phyloP scores from a whole-genome alignment of 2,113 vertebrate species.

The Cephalopholis sonnerati region DNA sequence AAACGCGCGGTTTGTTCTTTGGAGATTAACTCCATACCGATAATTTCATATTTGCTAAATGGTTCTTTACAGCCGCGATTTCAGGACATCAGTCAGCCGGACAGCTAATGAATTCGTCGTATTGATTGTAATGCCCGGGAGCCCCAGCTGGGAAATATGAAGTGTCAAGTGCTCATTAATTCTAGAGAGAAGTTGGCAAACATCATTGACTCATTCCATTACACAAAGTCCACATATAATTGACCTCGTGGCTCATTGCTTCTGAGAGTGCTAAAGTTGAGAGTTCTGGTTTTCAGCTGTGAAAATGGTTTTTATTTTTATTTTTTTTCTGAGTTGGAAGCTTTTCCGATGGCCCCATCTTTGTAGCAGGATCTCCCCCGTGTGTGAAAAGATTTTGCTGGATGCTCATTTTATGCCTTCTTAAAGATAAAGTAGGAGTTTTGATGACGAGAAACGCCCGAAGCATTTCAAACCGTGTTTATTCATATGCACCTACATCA shows the following conservation, averaged over 20 bases:
- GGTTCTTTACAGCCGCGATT: constrained; percentile 59
- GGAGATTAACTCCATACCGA: constrained; percentile 64
- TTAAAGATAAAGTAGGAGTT: constrained; percentile 64
- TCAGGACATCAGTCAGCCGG: constrained; percentile 70
- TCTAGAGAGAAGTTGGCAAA: constrained; percentile 72
- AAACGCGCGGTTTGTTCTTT: constrained; percentile 66
- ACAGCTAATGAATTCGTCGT: constrained; percentile 78
- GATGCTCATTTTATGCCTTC: constrained; percentile 59
- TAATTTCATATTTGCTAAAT: constrained; percentile 78
- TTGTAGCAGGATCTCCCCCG: constrained; percentile 31
- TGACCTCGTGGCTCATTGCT: constrained; percentile 74
- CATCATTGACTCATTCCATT: constrained; percentile 78
- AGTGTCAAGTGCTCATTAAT: constrained; percentile 80
- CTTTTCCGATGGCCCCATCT: constrained; percentile 29
- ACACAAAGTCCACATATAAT: constrained; percentile 75
- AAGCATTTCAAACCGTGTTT: constrained; percentile 70
- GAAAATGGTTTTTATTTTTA: constrained; percentile 13
- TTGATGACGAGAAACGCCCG: constrained; percentile 61
- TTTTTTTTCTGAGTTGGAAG: no score
- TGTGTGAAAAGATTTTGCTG: constrained; percentile 40
- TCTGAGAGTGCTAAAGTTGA: constrained; percentile 48
- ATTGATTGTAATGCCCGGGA: constrained; percentile 76
- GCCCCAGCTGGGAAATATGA: constrained; percentile 73
- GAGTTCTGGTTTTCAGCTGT: constrained; percentile 48
- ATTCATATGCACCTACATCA: constrained; percentile 72